phyloP scores from a whole-genome alignment of 1,140 invertebrate genomes.

The Drosophila varians region DNA sequence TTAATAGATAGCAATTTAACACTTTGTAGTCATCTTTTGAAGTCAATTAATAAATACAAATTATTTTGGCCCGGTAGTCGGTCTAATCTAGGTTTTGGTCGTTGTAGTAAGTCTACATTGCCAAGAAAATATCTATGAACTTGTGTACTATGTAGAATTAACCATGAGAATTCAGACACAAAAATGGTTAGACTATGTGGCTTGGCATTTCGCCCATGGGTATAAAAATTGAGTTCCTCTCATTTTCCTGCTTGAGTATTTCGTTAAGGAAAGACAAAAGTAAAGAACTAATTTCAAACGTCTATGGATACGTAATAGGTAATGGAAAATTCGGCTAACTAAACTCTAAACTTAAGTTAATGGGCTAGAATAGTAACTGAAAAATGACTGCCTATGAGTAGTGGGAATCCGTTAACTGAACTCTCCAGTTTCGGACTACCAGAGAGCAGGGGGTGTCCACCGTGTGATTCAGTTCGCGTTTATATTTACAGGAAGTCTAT shows the following conservation, averaged over 20 bases:
- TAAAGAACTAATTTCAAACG: slow-evolving; percentile 9
- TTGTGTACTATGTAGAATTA: not conserved
- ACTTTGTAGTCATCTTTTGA: slow-evolving; percentile 10
- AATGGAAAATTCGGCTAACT: slow-evolving; percentile 50
- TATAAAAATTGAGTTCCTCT: slow-evolving; percentile 31
- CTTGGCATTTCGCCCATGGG: slow-evolving; percentile 16
- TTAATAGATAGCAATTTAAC: slow-evolving; percentile 31
- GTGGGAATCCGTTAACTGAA: slow-evolving; percentile 24
- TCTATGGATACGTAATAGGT: slow-evolving; percentile 12
- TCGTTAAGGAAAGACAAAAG: slow-evolving; percentile 8
- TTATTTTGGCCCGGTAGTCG: slow-evolving; percentile 32
- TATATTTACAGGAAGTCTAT: slow-evolving; percentile 21
- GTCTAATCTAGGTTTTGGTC: slow-evolving; percentile 51
- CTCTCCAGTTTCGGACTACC: not conserved
- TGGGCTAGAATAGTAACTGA: slow-evolving; percentile 30
- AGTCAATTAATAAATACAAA: slow-evolving; percentile 21
- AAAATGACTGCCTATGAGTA: slow-evolving; percentile 64
- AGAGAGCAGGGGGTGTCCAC: slow-evolving; percentile 8
- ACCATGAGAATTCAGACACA: slow-evolving; percentile 5
- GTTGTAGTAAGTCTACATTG: slow-evolving; percentile 48
- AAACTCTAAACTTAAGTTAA: slow-evolving; percentile 40
- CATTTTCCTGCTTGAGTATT: slow-evolving; percentile 41
- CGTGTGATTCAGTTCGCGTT: slow-evolving; percentile 2
- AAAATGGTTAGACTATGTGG: slow-evolving; percentile 28
- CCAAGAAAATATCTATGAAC: slow-evolving; percentile 13